A percentile compares a stretch with the other conserved stretches of the same genome.
These are phyloP conservation scores for Epizoanthus scotinus DNA, from an alignment of 92 coral and sea anemone genomes.

Conservation along the genomic window DNA sequence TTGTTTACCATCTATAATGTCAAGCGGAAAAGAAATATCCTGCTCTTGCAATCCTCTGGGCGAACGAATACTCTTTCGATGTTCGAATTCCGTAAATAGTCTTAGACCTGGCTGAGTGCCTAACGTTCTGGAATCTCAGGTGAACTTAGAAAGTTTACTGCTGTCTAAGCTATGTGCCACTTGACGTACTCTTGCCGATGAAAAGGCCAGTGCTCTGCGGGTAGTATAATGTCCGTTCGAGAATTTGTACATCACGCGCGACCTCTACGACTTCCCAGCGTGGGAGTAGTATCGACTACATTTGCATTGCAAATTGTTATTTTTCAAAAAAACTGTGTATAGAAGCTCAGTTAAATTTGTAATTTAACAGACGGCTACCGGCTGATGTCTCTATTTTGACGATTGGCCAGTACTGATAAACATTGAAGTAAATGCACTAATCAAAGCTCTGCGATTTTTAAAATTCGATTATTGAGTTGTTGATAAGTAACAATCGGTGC, in stretches of 20 bases:
- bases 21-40: not conserved
- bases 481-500: no score
- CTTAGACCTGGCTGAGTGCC: not conserved
- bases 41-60: no score
- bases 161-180: not conserved
- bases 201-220: not conserved
- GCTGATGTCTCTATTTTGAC: not conserved
- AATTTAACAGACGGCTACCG: not conserved
- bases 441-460: no score
- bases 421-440: no score
- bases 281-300: not conserved
- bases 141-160: not conserved
- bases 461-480: no score
- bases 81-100: not conserved
- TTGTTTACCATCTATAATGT: not conserved
- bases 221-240: no score
- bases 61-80: not conserved
- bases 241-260: constrained; percentile 10
- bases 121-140: not conserved
- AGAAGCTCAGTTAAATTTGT: not conserved
- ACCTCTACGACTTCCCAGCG: not conserved
- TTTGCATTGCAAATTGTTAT: constrained; percentile 5
- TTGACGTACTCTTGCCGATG: no score
- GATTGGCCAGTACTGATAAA: not conserved
- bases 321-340: not conserved